phyloP scores from a whole-genome alignment of 2,797 vertebrate species.

The Clamator glandarius region DNA sequence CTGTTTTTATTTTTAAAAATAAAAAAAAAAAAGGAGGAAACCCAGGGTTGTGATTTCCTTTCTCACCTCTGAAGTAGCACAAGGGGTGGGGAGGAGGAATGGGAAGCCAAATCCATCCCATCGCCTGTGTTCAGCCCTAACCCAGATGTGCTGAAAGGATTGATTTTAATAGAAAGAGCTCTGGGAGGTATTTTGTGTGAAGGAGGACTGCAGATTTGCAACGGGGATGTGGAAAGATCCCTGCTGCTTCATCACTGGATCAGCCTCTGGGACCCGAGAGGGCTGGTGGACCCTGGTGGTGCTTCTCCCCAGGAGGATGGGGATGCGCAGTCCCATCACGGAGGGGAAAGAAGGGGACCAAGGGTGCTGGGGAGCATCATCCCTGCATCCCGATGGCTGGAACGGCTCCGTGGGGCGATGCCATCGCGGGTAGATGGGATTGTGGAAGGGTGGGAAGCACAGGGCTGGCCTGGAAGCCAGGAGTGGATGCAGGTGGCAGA shows the following conservation, averaged over 20 bases:
- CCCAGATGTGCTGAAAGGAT: neutral
- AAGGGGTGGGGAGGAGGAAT: neutral
- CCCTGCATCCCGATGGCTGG: rapidly evolving
- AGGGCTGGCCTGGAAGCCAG: neutral
- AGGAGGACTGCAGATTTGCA: neutral
- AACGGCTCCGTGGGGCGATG: neutral
- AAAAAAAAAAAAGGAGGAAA: neutral
- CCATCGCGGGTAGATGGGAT: neutral
- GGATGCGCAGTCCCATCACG: rapidly evolving
- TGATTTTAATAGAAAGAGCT: neutral
- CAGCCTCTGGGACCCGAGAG: neutral
- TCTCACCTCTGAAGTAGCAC: neutral
- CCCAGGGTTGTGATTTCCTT: neutral
- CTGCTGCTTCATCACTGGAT: rapidly evolving
- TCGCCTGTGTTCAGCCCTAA: neutral
- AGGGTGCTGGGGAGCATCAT: neutral
- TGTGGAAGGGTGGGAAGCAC: neutral
- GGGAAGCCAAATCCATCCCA: neutral
- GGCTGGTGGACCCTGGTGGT: rapidly evolving
- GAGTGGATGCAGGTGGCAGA: conserved; percentile 12
- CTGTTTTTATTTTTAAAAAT: neutral
- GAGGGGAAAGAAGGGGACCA: rapidly evolving
- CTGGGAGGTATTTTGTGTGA: neutral
- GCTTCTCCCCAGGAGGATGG: neutral
- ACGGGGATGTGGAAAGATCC: neutral